Evolutionary conservation across 2,888 invertebrate genomes (phyloP).

Genomic region (Clusia tigrina): DNA sequence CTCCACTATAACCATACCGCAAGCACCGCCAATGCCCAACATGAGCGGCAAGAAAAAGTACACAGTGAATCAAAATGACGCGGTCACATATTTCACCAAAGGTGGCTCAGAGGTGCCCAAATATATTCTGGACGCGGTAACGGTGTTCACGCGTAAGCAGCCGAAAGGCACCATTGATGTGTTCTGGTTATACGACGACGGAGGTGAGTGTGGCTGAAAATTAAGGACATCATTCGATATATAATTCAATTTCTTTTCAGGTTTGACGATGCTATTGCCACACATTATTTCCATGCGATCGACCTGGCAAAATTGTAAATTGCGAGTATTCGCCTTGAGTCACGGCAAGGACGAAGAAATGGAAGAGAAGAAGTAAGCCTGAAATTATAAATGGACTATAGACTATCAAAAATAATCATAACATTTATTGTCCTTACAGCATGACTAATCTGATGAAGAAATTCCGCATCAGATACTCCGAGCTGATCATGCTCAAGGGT

Average conservation of each 20-base stretch:
- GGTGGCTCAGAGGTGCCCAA: conserved; percentile 71
- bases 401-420: not conserved
- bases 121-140: conserved; percentile 74
- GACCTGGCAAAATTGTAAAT: conserved; percentile 79
- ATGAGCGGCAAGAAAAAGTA: conserved; percentile 51
- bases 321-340: conserved; percentile 84
- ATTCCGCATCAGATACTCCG: conserved; percentile 93
- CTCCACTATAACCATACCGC: conserved; percentile 54
- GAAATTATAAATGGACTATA: not conserved
- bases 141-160: conserved; percentile 80
- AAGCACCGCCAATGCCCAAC: conserved; percentile 57
- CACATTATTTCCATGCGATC: conserved; percentile 84
- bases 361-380: conserved; percentile 85
- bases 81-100: conserved; percentile 69
- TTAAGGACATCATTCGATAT: not conserved
- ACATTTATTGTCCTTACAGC: conserved; percentile 65
- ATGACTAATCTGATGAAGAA: conserved; percentile 93
- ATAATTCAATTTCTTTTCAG: conserved; percentile 39
- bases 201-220: conserved; percentile 66
- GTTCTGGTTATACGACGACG: conserved; percentile 97
- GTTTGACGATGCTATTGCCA: conserved; percentile 81
- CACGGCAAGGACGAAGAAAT: conserved; percentile 80
- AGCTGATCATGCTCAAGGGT: conserved; percentile 90
- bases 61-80: conserved; percentile 53
- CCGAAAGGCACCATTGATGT: conserved; percentile 87